Base-by-base conservation (phyloP, 2,888 invertebrate species). In the Crepidodera aurea region DNA sequence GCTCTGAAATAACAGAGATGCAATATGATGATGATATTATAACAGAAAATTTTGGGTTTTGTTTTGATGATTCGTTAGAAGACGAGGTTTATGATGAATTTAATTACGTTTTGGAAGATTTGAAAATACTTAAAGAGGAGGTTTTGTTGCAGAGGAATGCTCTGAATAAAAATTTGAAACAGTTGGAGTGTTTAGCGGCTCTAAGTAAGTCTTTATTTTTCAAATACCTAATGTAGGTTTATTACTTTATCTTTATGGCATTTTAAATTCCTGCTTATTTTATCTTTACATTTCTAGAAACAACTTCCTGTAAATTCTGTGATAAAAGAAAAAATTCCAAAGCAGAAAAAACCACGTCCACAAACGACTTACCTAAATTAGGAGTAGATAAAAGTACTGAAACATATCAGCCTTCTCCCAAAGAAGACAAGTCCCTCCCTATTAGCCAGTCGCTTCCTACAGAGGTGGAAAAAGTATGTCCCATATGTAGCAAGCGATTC, bases 401-500 rank as follows among this genome's bases (percentile, higher is more conserved):
- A 66, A 69, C 66, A 10, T 13, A 8, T 34, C n/a, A 18, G 50
- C 44, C 42, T 7, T 18, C 37, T n/a, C 42, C 48, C 44, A 39
- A 29, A n/a, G 65, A 54, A 60, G 67, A 57, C 65, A 66, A 44
- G 51, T 68, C 58, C 22, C 22, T 27, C 1, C 34, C 39, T 8
- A 51, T 29, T 16, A 53, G 13, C 18, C 57, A 44, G 57, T 63
- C 42, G 51, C 55, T 44, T 51, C 56, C 46, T 18, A 22, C 18
- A 67, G 82, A 84, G 69, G 22, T 53, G 10, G 75, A 76, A 5
- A 88, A 87, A 78, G 87, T 90, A 53, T 93, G 93, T 72, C 93
- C 93, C 0, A 85, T 93, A 82, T 93, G 93, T 79, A 88, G 87
- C 7, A 83, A 84, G 76, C 82, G 83, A 66, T 92, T 88, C 74